Evolutionary conservation across 2,888 invertebrate genomes (phyloP).

Genomic region (Drosophila atroscutellata): DNA sequence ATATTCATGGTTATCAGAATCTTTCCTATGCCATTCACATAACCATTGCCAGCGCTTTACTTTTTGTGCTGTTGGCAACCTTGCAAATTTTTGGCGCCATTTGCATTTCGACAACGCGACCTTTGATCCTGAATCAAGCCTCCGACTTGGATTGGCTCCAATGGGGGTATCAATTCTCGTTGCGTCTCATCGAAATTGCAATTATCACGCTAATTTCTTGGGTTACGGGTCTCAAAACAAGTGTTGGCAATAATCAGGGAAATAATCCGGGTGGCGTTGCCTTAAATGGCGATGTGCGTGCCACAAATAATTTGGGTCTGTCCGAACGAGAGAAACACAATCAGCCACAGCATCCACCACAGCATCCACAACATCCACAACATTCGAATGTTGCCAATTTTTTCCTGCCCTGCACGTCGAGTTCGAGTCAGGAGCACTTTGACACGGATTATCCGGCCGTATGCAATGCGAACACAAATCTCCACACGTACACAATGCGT

Average conservation of each 20-base stretch:
- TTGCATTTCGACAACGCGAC: constrained; percentile 86
- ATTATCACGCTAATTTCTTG: constrained; percentile 94
- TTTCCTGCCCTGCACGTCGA: constrained; percentile 92
- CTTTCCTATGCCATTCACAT: constrained; percentile 95
- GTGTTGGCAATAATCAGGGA: constrained; percentile 82
- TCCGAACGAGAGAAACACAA: constrained; percentile 87
- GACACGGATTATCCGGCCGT: constrained; percentile 94
- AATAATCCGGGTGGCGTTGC: constrained; percentile 22
- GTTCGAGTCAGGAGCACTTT: constrained; percentile 93
- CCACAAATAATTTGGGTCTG: constrained; percentile 7
- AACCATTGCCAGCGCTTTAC: constrained; percentile 93
- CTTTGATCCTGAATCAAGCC: constrained; percentile 79
- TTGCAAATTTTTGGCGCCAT: constrained; percentile 93
- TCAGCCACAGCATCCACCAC: constrained; percentile 24
- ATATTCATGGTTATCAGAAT: constrained; percentile 92
- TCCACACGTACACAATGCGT: constrained; percentile 92
- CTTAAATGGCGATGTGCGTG: constrained; percentile 57
- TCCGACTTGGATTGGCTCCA: constrained; percentile 93
- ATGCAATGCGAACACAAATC: constrained; percentile 93
- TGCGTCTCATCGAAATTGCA: constrained; percentile 94
- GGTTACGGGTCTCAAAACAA: constrained; percentile 91
- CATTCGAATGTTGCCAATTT: constrained; percentile 89
- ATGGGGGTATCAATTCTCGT: constrained; percentile 95
- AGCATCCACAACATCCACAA: constrained; percentile 32
- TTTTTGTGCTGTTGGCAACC: constrained; percentile 93